Percentiles rank a stretch among this genome's conserved stretches.
These are phyloP conservation scores for Erannis defoliaria DNA, from an alignment of 2,888 invertebrate species.

Conservation along the genomic window DNA sequence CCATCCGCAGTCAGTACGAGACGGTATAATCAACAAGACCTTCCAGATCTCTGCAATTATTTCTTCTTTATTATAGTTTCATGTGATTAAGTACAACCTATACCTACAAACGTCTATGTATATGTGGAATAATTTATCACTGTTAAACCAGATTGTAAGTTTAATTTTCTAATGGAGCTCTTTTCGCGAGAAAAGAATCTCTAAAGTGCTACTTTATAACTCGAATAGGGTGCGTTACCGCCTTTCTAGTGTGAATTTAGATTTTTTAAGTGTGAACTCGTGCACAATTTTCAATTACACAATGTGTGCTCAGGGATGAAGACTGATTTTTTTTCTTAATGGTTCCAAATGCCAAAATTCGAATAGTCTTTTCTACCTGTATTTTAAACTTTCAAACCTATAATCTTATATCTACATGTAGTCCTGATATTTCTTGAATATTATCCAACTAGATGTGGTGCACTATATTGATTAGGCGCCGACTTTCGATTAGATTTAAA, in stretches of 20 bases:
- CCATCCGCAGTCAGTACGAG: conserved; percentile 97
- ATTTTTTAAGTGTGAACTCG: conserved; percentile 47
- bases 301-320: conserved; percentile 78
- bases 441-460: conserved; percentile 62
- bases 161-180: conserved; percentile 36
- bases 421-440: conserved; percentile 34
- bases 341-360: conserved; percentile 58
- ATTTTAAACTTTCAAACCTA: conserved; percentile 47
- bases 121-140: conserved; percentile 59
- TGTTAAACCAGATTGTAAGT: conserved; percentile 54
- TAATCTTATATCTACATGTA: conserved; percentile 21
- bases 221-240: conserved; percentile 34
- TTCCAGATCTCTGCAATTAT: conserved; percentile 20
- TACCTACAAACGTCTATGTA: conserved; percentile 50
- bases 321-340: conserved; percentile 74
- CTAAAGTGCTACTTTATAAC: conserved; percentile 41
- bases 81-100: conserved; percentile 57
- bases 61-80: conserved; percentile 28
- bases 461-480: conserved; percentile 52
- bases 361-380: conserved; percentile 56
- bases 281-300: conserved; percentile 55
- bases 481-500: conserved; percentile 31
- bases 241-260: conserved; percentile 28
- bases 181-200: conserved; percentile 38
- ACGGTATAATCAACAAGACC: conserved; percentile 86